Conservation (phyloP, 2,888 invertebrate species). For the Heliconius aoede region DNA sequence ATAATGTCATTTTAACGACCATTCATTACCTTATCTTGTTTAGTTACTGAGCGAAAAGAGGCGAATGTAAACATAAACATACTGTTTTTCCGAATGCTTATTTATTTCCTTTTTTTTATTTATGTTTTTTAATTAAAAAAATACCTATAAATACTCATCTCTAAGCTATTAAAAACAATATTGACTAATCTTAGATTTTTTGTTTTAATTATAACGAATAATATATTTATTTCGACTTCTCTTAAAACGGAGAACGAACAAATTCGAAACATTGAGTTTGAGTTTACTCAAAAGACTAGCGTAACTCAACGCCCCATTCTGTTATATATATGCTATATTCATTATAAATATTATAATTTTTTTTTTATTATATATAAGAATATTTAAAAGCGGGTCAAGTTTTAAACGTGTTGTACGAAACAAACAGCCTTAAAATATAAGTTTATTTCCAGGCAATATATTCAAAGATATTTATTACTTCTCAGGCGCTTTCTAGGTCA, state of each 20-base stretch:
- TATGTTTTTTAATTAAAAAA: no score
- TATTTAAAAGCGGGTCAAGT: not conserved
- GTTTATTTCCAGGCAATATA: constrained; percentile 10
- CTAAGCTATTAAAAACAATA: not conserved
- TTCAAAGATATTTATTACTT: constrained; percentile 24
- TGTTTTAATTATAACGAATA: no score
- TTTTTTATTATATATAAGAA: not conserved
- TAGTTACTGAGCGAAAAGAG: not conserved
- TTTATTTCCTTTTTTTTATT: not conserved
- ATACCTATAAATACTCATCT: not conserved
- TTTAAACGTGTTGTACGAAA: constrained; percentile 13
- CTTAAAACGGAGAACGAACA: no score
- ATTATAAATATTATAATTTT: not conserved
- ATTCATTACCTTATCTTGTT: not conserved
- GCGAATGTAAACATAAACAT: not conserved
- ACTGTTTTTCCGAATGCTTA: not conserved
- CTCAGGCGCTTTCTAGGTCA: constrained; percentile 19
- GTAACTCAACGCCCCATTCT: not conserved
- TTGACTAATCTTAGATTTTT: not conserved
- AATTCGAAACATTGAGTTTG: not conserved
- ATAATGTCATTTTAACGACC: not conserved
- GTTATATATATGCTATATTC: no score
- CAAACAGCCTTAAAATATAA: constrained; percentile 8
- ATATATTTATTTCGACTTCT: no score
- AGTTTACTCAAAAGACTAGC: not conserved